Evolutionary conservation across 2,113 vertebrate species (phyloP).

Genomic region (Hemicordylus capensis): DNA sequence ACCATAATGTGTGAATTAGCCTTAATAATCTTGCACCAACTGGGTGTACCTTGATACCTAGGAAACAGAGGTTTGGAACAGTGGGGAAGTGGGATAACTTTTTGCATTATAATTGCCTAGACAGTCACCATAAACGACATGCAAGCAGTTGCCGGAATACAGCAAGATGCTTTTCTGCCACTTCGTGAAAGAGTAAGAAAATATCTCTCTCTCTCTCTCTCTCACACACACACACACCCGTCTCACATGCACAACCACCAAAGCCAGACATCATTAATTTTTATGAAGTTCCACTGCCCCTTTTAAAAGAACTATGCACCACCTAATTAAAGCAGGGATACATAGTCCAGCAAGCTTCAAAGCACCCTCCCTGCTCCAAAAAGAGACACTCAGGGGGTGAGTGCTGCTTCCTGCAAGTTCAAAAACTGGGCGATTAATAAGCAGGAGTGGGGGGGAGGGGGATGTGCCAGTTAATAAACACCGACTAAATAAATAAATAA

Average conservation of each 20-base stretch:
- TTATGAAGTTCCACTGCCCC: neutral
- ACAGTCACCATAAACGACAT: neutral
- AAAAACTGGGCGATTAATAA: slow-evolving; percentile 26
- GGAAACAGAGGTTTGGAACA: neutral
- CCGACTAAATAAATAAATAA: slow-evolving; percentile 15
- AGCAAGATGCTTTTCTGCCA: neutral
- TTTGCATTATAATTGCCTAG: neutral
- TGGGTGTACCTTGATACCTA: neutral
- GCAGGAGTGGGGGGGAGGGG: no score
- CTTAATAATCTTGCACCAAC: neutral
- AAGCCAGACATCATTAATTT: slow-evolving; percentile 1
- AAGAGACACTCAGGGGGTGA: neutral
- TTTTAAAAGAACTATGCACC: neutral
- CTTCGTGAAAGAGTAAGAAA: neutral
- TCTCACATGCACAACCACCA: neutral
- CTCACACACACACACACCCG: neutral
- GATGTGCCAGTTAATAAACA: slow-evolving; percentile 33
- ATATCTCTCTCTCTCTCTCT: neutral
- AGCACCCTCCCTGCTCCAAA: neutral
- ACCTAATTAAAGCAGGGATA: slow-evolving; percentile 18
- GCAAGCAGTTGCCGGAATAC: neutral
- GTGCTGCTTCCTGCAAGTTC: slow-evolving; percentile 12
- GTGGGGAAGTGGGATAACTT: neutral
- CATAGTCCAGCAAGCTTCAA: slow-evolving; percentile 25
- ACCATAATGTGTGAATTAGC: neutral